Evolutionary conservation across 2,113 vertebrate species (phyloP), one percentile per base, ranked within the genome.

Genomic region (Perca fluviatilis): DNA sequence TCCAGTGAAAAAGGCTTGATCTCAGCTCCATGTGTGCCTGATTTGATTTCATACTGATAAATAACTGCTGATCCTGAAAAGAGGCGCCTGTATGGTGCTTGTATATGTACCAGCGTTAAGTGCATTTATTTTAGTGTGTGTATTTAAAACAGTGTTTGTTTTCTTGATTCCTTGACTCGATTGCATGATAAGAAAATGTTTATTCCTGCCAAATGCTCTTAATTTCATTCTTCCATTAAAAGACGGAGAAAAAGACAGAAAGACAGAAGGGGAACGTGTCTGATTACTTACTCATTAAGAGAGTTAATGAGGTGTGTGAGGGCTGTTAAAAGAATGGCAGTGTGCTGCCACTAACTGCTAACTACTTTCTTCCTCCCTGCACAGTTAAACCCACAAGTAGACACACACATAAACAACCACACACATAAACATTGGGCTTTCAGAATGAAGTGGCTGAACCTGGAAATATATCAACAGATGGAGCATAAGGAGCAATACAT

Each of bases 281-380:
- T 92, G 87, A 96, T 96, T 97, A 96, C 95, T 93, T 95, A 92
- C 95, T 96, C 95, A 96, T 97, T 97, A 97, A 92, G 90, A 83
- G 92, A 90, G 94, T 91, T 95, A 95, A 95, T 95, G 93, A 91
- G 90, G 91, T 95, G 94, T 95, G 90, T 87, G 85, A 91, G 89
- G 88, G 87, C 80, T 92, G 89, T 92, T 94, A 92, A 94, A 91
- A 92, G 91, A 85, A 92, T 88, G 83, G 84, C 87, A 87, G 90
- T 91, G 88, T 87, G 86, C 87, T 91, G 89, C 93, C 90, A 86
- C 89, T 92, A 92, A 94, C 89, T 83, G 81, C 90, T 91, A 92
- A 93, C 88, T 90, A 90, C 85, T 83, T 90, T 93, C 77, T 91
- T 93, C 92, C 91, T 90, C 84, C 77, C 79, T 50, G 80, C 88